Evolutionary conservation across 2,113 vertebrate genomes (phyloP).

Genomic region (Ammodytes marinus): DNA sequence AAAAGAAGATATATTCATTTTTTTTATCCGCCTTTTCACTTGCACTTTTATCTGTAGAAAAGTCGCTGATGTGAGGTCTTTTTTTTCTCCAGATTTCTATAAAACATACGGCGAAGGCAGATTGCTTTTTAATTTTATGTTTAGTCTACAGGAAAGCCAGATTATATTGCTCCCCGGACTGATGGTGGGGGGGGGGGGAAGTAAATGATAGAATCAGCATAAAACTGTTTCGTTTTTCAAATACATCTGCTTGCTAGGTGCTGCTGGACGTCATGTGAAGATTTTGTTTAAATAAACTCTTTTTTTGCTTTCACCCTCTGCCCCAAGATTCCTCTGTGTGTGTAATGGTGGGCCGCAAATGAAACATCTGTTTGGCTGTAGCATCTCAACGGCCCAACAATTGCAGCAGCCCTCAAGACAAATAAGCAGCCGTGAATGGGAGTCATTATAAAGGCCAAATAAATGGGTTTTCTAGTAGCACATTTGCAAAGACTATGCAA

Average conservation of each 20-base stretch:
- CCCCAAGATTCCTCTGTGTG: slow-evolving; percentile 41
- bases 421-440: slow-evolving; percentile 33
- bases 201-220: slow-evolving; percentile 80
- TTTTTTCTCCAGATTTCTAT: slow-evolving; percentile 71
- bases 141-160: slow-evolving; percentile 86
- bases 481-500: slow-evolving; percentile 19
- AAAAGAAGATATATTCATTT: slow-evolving; percentile 71
- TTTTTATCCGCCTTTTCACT: slow-evolving; percentile 78
- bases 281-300: slow-evolving; percentile 80
- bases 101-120: slow-evolving; percentile 79
- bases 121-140: slow-evolving; percentile 87
- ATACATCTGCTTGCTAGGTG: slow-evolving; percentile 77
- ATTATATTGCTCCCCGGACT: slow-evolving; percentile 83
- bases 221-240: slow-evolving; percentile 78
- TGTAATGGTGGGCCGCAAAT: slow-evolving; percentile 74
- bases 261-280: slow-evolving; percentile 60
- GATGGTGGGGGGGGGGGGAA: slow-evolving; percentile 43
- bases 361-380: slow-evolving; percentile 77
- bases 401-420: slow-evolving; percentile 56
- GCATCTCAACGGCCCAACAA: slow-evolving; percentile 48
- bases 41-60: slow-evolving; percentile 83
- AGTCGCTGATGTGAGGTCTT: slow-evolving; percentile 83
- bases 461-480: slow-evolving; percentile 41
- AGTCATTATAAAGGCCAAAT: slow-evolving; percentile 32
- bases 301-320: background rate